These are phyloP conservation scores for Triplophysa dalaica DNA, from an alignment of 2,113 vertebrate genomes.

Conservation along the genomic window DNA sequence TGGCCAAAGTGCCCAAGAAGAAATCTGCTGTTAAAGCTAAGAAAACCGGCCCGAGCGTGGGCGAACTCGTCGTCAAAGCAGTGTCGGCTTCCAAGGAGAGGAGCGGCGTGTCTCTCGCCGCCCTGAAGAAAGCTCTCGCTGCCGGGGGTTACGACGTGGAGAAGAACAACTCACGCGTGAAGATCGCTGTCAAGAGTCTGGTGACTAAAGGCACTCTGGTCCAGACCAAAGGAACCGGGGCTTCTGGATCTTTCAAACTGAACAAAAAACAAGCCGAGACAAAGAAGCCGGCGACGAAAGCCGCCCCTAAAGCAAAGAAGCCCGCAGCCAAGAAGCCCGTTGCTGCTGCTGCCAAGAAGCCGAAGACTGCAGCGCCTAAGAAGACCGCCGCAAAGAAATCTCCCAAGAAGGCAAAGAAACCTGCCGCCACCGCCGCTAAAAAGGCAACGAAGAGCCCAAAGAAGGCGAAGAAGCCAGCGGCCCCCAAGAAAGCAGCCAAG, in stretches of 20 bases:
- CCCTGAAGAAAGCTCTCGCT: slow-evolving; percentile 21
- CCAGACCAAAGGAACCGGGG: neutral
- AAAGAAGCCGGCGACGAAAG: slow-evolving; percentile 17
- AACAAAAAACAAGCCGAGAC: neutral
- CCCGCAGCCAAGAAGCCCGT: neutral
- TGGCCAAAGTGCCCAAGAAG: neutral
- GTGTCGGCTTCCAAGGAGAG: slow-evolving; percentile 3
- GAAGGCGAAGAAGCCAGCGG: neutral
- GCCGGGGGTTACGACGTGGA: slow-evolving; percentile 1
- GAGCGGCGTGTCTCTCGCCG: slow-evolving; percentile 5
- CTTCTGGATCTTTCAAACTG: neutral
- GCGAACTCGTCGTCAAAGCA: slow-evolving; percentile 3
- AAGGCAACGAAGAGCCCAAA: slow-evolving; percentile 2
- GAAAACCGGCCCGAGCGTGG: neutral
- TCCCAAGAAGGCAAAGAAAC: neutral
- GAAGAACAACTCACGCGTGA: slow-evolving; percentile 22
- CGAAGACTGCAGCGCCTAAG: neutral
- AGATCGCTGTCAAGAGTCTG: neutral
- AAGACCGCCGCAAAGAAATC: neutral
- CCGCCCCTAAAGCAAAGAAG: neutral
- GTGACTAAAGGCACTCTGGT: neutral
- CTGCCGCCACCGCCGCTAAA: neutral
- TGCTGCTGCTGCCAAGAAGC: neutral
- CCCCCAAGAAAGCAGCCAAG: neutral
- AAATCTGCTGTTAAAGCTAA: neutral